A percentile compares a stretch with the other conserved stretches of the same genome.
These are phyloP conservation scores for Eunapius fragilis DNA, from an alignment of 37 sponge, comb jelly and placozoan genomes.

Conservation along the genomic window DNA sequence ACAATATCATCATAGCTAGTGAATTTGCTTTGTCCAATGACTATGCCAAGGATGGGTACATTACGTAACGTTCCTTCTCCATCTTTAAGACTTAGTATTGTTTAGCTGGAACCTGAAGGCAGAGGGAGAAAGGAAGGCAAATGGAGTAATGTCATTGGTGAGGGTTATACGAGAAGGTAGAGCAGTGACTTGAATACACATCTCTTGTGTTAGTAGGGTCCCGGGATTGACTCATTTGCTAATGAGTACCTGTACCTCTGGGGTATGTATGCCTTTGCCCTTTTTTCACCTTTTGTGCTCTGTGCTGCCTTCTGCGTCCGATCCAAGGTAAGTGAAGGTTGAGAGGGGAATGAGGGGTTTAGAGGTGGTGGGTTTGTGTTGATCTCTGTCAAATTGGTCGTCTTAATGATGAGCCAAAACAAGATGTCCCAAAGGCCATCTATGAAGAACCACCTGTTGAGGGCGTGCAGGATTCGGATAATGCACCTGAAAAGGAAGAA, in stretches of 20 bases:
- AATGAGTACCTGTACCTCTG: conserved; percentile 91
- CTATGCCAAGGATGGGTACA: conserved; percentile 81
- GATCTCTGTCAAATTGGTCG: no score
- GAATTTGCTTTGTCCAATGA: conserved; percentile 76
- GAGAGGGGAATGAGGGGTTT: not conserved
- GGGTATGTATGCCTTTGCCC: conserved; percentile 83
- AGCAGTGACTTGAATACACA: not conserved
- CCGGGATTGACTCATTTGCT: conserved; percentile 66
- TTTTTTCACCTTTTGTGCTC: conserved; percentile 83
- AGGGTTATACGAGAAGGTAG: not conserved
- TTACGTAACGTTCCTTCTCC: not conserved
- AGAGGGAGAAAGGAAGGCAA: conserved; percentile 49
- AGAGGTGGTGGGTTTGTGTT: no score
- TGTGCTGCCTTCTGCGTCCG: conserved; percentile 70
- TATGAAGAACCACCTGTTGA: no score
- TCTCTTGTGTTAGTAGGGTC: conserved; percentile 33
- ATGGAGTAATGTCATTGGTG: conserved; percentile 46
- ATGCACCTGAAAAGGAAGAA: no score
- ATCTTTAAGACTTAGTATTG: not conserved
- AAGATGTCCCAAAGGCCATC: no score
- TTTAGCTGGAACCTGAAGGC: conserved; percentile 78
- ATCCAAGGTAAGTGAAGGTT: conserved; percentile 43
- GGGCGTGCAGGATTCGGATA: no score
- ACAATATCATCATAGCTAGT: conserved; percentile 90
- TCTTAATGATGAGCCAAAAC: no score